Evolutionary conservation across 2,797 vertebrate genomes (phyloP).

Genomic region (Acanthurus lineatus): DNA sequence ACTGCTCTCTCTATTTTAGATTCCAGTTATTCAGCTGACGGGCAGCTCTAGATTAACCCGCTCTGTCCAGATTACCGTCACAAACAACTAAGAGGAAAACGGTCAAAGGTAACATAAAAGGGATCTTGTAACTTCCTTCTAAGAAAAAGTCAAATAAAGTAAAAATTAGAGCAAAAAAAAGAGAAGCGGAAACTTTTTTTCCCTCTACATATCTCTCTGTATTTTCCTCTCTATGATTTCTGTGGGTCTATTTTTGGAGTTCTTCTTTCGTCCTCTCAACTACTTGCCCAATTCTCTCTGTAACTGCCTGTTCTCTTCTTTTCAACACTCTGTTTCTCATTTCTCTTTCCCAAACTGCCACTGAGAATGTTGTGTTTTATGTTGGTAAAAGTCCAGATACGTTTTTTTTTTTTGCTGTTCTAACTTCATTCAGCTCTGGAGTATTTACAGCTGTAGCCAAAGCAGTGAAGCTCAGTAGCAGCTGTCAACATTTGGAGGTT

Average conservation of each 20-base stretch:
- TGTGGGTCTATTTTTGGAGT: constrained; percentile 24
- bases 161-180: neutral
- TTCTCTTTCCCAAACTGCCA: neutral
- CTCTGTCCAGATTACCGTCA: neutral
- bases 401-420: neutral
- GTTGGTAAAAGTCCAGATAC: neutral
- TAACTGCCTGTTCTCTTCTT: neutral
- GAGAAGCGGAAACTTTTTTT: neutral
- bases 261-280: constrained; percentile 5
- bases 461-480: neutral
- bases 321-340: neutral
- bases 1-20: constrained; percentile 38
- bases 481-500: neutral
- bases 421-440: neutral
- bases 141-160: neutral
- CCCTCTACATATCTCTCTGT: neutral
- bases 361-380: constrained; percentile 1
- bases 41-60: constrained; percentile 8
- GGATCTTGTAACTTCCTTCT: neutral
- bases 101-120: neutral
- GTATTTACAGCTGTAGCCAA: constrained; percentile 16
- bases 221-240: constrained; percentile 6
- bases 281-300: constrained; percentile 9
- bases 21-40: constrained; percentile 26
- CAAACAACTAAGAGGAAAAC: neutral